Evolutionary conservation across 2,113 vertebrate genomes (phyloP).

Genomic region (Octodon degus): DNA sequence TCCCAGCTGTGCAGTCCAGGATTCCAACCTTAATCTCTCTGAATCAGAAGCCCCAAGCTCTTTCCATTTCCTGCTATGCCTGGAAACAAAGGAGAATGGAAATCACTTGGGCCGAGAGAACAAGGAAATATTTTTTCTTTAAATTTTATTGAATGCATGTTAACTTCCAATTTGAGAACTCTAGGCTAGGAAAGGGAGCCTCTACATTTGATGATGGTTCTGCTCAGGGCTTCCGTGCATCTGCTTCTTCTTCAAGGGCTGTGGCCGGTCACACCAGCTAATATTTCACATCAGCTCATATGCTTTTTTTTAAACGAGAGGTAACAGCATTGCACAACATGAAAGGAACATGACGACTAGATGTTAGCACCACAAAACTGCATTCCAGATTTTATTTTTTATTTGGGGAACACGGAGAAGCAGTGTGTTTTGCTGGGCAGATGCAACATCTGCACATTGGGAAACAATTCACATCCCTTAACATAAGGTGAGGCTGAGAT

Average conservation of each 20-base stretch:
- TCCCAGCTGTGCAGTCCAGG: not conserved
- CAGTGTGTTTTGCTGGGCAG: not conserved
- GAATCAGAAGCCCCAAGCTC: not conserved
- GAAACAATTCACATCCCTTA: not conserved
- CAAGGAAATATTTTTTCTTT: not conserved
- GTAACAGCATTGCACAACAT: not conserved
- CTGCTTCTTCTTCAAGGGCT: not conserved
- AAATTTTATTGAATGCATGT: not conserved
- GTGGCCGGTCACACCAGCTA: constrained; percentile 26
- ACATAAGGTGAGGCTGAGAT: not conserved
- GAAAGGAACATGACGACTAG: constrained; percentile 9
- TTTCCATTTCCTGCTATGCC: not conserved
- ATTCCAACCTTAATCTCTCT: not conserved
- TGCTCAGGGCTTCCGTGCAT: not conserved
- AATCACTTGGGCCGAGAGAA: not conserved
- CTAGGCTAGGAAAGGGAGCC: not conserved
- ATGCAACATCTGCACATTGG: not conserved
- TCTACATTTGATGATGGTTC: not conserved
- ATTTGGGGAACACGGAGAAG: constrained; percentile 3
- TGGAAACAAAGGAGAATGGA: not conserved
- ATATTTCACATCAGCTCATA: not conserved
- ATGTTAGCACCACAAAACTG: not conserved
- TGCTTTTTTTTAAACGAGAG: not conserved
- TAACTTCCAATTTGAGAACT: not conserved
- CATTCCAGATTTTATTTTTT: constrained; percentile 42